Evolutionary conservation across 2,888 invertebrate species (phyloP).

Genomic region (Rhamnusium bicolor): DNA sequence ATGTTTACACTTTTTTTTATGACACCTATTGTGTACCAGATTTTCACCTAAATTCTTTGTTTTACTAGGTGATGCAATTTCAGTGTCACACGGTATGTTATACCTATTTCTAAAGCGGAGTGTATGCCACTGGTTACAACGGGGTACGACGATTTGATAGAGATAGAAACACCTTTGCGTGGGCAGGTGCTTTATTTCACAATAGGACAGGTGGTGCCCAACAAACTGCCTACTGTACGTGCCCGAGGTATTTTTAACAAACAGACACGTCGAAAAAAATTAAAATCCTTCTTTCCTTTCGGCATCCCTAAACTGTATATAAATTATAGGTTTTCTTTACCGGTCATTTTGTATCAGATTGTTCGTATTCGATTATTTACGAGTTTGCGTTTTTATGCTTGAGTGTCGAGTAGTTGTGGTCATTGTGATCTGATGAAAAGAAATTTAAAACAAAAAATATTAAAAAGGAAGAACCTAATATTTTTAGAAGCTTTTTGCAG

Average conservation of each 20-base stretch:
- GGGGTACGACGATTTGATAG: slow-evolving; percentile 19
- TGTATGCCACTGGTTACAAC: neutral
- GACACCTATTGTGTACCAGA: no score
- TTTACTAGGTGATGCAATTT: no score
- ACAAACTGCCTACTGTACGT: slow-evolving; percentile 35
- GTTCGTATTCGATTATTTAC: neutral
- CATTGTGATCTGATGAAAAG: neutral
- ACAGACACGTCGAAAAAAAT: slow-evolving; percentile 5
- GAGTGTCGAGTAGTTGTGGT: neutral
- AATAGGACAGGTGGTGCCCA: slow-evolving; percentile 40
- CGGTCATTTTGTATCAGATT: neutral
- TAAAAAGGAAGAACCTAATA: no score
- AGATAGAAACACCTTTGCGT: slow-evolving; percentile 42
- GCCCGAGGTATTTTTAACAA: slow-evolving; percentile 12
- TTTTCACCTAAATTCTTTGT: no score
- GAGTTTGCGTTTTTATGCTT: neutral
- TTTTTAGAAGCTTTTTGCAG: no score
- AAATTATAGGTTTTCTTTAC: slow-evolving; percentile 24
- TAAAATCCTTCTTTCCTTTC: slow-evolving; percentile 3
- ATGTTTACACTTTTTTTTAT: no score
- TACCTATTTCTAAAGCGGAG: no score
- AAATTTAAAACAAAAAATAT: neutral
- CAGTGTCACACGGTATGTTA: no score
- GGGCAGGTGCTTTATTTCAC: slow-evolving; percentile 42
- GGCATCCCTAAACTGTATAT: slow-evolving; percentile 7